phyloP scores from a whole-genome alignment of 2,113 vertebrate species.

The Sardina pilchardus region DNA sequence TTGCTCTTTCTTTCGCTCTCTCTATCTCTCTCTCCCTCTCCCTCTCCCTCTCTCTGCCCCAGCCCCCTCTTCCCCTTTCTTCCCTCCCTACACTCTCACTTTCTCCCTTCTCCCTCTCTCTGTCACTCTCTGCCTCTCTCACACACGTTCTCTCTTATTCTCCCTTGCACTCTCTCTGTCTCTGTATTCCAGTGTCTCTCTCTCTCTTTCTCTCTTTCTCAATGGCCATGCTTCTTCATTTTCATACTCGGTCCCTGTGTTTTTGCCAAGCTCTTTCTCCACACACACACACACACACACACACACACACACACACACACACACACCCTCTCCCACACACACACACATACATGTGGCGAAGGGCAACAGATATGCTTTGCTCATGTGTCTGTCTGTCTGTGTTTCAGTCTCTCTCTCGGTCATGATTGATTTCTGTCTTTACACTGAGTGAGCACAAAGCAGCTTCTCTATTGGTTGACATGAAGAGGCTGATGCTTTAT shows the following conservation, averaged over 20 bases:
- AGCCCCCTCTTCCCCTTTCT: not conserved
- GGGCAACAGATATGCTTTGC: not conserved
- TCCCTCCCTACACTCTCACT: not conserved
- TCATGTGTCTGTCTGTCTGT: not conserved
- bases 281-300: slow-evolving; percentile 40
- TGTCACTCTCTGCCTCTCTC: not conserved
- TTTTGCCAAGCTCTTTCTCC: slow-evolving; percentile 45
- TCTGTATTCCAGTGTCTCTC: not conserved
- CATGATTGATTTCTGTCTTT: slow-evolving; percentile 12
- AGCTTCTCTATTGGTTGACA: slow-evolving; percentile 41
- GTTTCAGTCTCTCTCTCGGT: slow-evolving; percentile 39
- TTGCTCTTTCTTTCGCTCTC: not conserved
- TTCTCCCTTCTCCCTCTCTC: slow-evolving; percentile 1
- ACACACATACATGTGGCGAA: not conserved
- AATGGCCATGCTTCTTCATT: not conserved
- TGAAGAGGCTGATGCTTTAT: slow-evolving; percentile 44
- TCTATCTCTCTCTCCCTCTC: not conserved
- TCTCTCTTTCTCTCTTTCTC: not conserved
- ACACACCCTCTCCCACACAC: slow-evolving; percentile 25
- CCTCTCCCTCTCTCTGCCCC: not conserved
- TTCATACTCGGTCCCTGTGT: slow-evolving; percentile 39
- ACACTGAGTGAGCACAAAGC: slow-evolving; percentile 48
- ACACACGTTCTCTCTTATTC: slow-evolving; percentile 37
- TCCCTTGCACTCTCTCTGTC: not conserved
- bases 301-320: slow-evolving; percentile 24